Evolutionary conservation across 1,140 invertebrate species (phyloP), one percentile per base, ranked within the genome.

Genomic region (Venustaconcha ellipsiformis): DNA sequence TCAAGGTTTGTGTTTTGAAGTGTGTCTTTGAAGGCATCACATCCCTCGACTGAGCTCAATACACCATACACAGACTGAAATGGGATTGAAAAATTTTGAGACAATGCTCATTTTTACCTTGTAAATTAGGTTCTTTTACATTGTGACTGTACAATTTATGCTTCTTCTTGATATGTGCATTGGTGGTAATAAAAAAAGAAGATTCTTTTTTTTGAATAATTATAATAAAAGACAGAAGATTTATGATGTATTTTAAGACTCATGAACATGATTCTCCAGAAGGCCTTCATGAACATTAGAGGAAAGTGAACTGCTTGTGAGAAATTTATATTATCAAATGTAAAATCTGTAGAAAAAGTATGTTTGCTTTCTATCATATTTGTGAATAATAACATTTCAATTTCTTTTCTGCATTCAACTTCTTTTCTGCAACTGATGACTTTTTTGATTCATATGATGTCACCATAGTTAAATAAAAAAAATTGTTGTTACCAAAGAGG

Each of bases 21-120:
- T 30, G 96, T 90, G 87, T 99, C 98, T 83, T 94, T 90, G 88
- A 99, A 99, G 8, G 98, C 96, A 67, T 92, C 82, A 86, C 97
- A 99, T 0, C 98, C 98, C 91, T 99, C 97, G 86, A 99, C 98
- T 84, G 97, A 97, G 82, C 93, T 96, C 5, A 99, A 90, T 15
- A 97, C 93, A 17, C 98, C 98, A 89, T 95, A 99, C 0, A 99
- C 95, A 12, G 96, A 93, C 92, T 92, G 72, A 57, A 86, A 88
- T 71, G 68, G 67, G 23, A 62, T 26, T 70, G n/a, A 79, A 48
- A n/a, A 23, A 68, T n/a, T 55, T 68, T 17, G 5, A 57, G n/a
- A 64, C 0, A 0, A 60, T 14, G 13, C 57, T 58, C 3, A 55
- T 58, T 26, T n/a, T 37, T 64, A 14, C 11, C 12, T 26, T 1